Base-by-base conservation (phyloP, 2,888 invertebrate genomes). In the Tridacna gigas region DNA sequence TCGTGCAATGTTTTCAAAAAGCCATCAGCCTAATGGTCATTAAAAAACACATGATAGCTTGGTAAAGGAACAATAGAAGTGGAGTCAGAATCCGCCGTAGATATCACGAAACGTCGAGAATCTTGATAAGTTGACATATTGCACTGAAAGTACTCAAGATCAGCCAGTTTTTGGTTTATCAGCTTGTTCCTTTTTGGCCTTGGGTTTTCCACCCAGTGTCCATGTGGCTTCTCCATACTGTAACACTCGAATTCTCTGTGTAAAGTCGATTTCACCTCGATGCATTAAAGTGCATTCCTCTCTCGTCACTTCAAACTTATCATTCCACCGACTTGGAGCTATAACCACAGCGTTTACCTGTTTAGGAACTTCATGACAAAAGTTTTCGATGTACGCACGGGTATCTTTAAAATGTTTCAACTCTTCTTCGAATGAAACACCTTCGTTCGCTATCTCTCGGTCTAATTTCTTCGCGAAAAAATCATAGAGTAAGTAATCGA, bases 401-500 rank as follows among this genome's bases (percentile, higher is more conserved):
- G 79, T 66, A 15, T 77, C 67, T 74, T 76, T 79, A 76, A 86
- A 88, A 65, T 84, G 67, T 22, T 75, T 60, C 5, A 83, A 65
- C 74, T 88, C 88, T 25, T 75, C 67, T 1, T 26, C 3, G 60
- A 88, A 88, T 11, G 67, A 45, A 3, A 28, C 56, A 63, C 88
- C 88, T 51, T 83, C 88, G 5, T 48, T 78, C 13, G 60, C 65
- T 12, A 88, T 83, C 22, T 88, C 82, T 26, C 69, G 66, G 7
- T 67, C n/a, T 5, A 88, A n/a, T 26, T 67, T 79, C n/a, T 61
- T 61, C 22, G 74, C 28, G 63, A 88, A 88, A 76, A 88, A 88
- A 25, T 88, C 85, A 73, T 85, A 88, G 15, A 88, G 28, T 37
- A 78, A 22, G 60, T 80, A 85, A 63, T 88, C 88, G 78, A 88